Evolutionary conservation across 1,140 invertebrate species (phyloP), one percentile per base, ranked within the genome.

Genomic region (Batillaria attramentaria): DNA sequence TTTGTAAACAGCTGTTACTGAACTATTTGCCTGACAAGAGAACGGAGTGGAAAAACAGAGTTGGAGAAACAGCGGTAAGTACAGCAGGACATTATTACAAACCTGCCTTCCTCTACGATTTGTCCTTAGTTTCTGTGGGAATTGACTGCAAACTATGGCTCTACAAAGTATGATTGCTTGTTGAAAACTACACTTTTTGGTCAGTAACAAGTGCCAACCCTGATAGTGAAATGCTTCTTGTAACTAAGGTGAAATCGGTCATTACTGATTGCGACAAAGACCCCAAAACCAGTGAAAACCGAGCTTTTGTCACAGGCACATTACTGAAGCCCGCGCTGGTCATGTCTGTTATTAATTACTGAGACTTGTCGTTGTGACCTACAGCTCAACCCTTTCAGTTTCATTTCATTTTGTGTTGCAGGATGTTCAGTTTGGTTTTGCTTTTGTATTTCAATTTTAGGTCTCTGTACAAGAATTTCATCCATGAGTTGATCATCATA

Each of bases 391-490:
- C 24, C 37, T 31, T 3, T 35, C n/a, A 31, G 20, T 57, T 31
- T 57, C 28, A 1, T n/a, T 28, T 20, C 33, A 35, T 41, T 18
- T 43, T 42, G 41, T 16, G 3, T 31, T 41, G 1, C 24, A n/a
- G n/a, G n/a, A n/a, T n/a, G n/a, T n/a, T n/a, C n/a, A n/a, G n/a
- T 77, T 77, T 77, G 6, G 13, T 35, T 39, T 37, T 60, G 35
- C 31, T 57, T 41, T 75, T 33, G 28, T 54, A 37, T 60, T n/a
- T 37, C 20, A 16, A 41, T 72, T 31, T 35, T 78, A 91, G 90
- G 77, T 78, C 81, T 33, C 65, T 84, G 3, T 92, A 92, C 73
- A 78, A 80, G 28, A 95, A 96, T 84, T 97, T 97, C 90, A 95
- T 98, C 68, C 94, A 95, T 94, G 92, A 92, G 84, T 89, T 87